Base-by-base conservation (phyloP, 2,888 invertebrate genomes). In the Ariolimax columbianus region DNA sequence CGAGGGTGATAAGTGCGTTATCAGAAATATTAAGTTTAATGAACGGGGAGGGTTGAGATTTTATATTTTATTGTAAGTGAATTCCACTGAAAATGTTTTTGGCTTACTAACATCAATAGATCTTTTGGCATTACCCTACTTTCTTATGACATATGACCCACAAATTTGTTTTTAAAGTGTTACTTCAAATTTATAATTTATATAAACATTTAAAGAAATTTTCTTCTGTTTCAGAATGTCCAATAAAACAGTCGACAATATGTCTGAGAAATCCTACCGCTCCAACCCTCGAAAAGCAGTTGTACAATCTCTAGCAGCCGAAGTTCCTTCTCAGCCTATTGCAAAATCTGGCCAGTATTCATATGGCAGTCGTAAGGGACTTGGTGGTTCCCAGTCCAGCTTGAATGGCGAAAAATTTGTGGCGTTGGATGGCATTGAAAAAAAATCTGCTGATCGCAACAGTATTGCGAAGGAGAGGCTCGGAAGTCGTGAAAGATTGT, bases 221-320 rank as follows among this genome's bases (percentile, higher is more conserved):
- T 33, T 33, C 36, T 75, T 75, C 2, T 36, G 40, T 80, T 84
- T 63, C 66, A 63, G 59, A 55, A 40, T 30, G n/a, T 79, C 59
- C 0, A 72, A 30, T 73, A 85, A 82, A 68, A 43, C 43, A 36
- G 47, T 33, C 30, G 85, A 85, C 59, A 85, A 85, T 36, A 55
- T 66, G 70, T 85, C 85, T 26, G 85, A 85, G 55, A n/a, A 63
- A 38, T 85, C 85, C 14, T 82, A 77, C 19, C 43, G 82, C 7
- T 85, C 85, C 55, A 77, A 73, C 33, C 73, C 77, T 70, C 66
- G 70, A 33, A 79, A n/a, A 30, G 47, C 30, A 9, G 26, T 40
- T 9, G 78, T 33, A 33, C 66, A 43, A 6, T 40, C 36, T 19
- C 23, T 68, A 19, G 78, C 51, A 26, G 11, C 30, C n/a, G 83